These are phyloP conservation scores for Vulpes ferrilata DNA, from an alignment of 2,113 vertebrate species.

Conservation along the genomic window DNA sequence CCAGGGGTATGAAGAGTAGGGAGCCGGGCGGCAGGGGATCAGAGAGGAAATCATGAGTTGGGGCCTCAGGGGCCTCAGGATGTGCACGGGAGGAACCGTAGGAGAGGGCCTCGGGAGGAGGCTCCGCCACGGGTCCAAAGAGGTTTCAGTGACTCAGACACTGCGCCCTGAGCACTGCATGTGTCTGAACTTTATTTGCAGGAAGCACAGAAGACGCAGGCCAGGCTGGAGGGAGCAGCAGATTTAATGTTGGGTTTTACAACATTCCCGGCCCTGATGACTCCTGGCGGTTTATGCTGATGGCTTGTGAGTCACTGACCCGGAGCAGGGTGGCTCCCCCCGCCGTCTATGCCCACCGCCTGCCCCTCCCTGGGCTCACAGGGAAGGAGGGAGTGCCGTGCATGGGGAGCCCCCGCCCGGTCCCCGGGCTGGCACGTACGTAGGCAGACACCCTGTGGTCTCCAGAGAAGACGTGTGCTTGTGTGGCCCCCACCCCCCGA, in stretches of 20 bases:
- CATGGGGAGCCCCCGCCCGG: rapidly evolving
- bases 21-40: rapidly evolving
- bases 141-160: background rate
- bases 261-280: rapidly evolving
- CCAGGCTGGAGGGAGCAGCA: background rate
- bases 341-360: rapidly evolving
- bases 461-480: background rate
- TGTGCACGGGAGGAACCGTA: rapidly evolving
- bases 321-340: too few relatives aligned
- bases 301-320: background rate
- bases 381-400: rapidly evolving
- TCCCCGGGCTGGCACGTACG: rapidly evolving
- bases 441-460: background rate
- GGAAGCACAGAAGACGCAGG: background rate
- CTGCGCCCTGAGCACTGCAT: too few relatives aligned
- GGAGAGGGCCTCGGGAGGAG: background rate
- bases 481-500: rapidly evolving
- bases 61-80: background rate
- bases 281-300: background rate
- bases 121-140: rapidly evolving
- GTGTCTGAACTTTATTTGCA: background rate
- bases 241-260: background rate
- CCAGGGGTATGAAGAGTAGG: background rate
- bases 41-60: rapidly evolving
- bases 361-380: rapidly evolving